A percentile compares a stretch with the other conserved stretches of the same genome.
These are phyloP conservation scores for Polyommatus iphigenia DNA, from an alignment of 2,888 invertebrate species.

Conservation along the genomic window DNA sequence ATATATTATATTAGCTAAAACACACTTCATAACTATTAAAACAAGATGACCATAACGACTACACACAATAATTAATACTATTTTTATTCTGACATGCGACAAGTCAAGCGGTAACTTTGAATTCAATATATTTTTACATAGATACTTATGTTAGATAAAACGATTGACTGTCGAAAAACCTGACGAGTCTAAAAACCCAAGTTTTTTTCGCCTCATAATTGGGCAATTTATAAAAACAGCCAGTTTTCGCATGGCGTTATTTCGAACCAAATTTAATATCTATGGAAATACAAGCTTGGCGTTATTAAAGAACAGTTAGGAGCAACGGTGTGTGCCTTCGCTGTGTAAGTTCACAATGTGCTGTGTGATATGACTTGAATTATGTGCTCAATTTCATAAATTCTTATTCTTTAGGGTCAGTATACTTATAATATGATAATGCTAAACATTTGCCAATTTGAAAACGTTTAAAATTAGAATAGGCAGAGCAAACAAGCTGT, in stretches of 20 bases:
- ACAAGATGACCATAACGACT: too few relatives aligned
- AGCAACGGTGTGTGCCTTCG: conserved; percentile 5
- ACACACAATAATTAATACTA: too few relatives aligned
- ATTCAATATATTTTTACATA: neutral
- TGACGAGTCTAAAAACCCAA: neutral
- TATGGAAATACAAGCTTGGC: conserved; percentile 9
- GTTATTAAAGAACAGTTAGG: conserved; percentile 17
- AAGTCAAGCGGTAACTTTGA: neutral
- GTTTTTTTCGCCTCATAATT: neutral
- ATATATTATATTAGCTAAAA: too few relatives aligned
- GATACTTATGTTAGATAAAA: neutral
- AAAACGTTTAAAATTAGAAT: too few relatives aligned
- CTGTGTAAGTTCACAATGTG: conserved; percentile 3
- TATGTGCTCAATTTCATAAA: neutral
- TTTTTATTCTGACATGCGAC: too few relatives aligned
- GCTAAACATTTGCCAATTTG: too few relatives aligned
- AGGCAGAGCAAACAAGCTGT: too few relatives aligned
- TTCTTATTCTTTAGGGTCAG: neutral
- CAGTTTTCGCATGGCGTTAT: neutral
- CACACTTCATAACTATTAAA: too few relatives aligned
- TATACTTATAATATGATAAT: too few relatives aligned
- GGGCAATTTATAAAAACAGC: neutral
- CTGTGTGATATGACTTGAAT: neutral
- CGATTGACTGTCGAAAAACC: neutral
- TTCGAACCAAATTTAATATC: conserved; percentile 18